Evolutionary conservation across 2,888 invertebrate genomes (phyloP), one percentile per base, ranked within the genome.

Genomic region (Eilema sororculum): DNA sequence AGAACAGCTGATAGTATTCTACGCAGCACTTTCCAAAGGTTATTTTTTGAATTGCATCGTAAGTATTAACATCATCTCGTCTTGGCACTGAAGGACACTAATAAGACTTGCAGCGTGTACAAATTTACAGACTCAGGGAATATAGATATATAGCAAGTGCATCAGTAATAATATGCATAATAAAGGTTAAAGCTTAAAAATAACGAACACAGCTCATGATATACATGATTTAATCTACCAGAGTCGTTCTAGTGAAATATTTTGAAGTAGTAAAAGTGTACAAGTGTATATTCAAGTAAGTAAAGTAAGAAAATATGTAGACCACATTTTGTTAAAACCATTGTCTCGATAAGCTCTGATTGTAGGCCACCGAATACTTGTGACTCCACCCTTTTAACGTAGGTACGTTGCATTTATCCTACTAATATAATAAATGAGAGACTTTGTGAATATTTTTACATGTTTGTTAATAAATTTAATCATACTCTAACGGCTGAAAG

Each of bases 141-240:
- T 56, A 63, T 58, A 67, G 57, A 25, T 67, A 70, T 46, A 63
- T 65, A 59, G 56, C 69, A 63, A 72, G 72, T 75, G 76, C 72
- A 41, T 67, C 67, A 69, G 63, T 62, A 41, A 52, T 63, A 59
- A 72, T 71, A 58, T 46, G 60, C 20, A 59, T 69, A 71, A 63
- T 67, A 57, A 65, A 74, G 68, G 73, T 78, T 80, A 80, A 78
- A 80, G 78, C 80, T 80, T 72, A 58, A 75, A 73, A 46, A 64
- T 75, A 75, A 67, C 64, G 71, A 78, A 77, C 71, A 80, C 73
- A 73, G 74, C 60, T 70, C 68, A 65, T 62, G 65, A 69, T 72
- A 75, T 61, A 76, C 70, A 77, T 72, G 62, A 74, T 69, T 24
- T 30, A 65, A 59, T 24, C n/a, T 41, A 28, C 62, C 12, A 63